phyloP scores from a whole-genome alignment of 2,888 invertebrate species.

The Seira sanloemensis region DNA sequence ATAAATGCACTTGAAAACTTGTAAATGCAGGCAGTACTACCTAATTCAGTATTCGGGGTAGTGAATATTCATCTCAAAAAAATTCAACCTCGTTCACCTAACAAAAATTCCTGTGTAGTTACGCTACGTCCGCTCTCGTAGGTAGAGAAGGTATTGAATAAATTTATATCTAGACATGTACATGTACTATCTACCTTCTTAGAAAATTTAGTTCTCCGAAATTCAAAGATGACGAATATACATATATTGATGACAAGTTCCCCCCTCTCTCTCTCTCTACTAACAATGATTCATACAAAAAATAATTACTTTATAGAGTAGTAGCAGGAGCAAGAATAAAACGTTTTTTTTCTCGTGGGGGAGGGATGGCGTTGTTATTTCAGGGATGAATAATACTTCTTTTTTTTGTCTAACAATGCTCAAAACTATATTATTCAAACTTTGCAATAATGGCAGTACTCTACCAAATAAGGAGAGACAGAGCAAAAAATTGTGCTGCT shows the following conservation, averaged over 20 bases:
- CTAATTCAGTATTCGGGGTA: no score
- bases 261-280: neutral
- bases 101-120: neutral
- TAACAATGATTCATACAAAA: slow-evolving; percentile 11
- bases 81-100: no score
- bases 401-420: no score
- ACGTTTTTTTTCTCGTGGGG: neutral
- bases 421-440: slow-evolving; percentile 12
- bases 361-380: neutral
- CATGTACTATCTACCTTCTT: no score
- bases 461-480: neutral
- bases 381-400: slow-evolving; percentile 3
- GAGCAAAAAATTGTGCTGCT: slow-evolving; percentile 1
- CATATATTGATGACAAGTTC: neutral
- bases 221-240: slow-evolving; percentile 1
- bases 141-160: no score
- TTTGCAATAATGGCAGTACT: slow-evolving; percentile 6
- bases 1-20: no score
- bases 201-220: slow-evolving; percentile 1
- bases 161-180: no score
- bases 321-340: neutral
- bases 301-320: slow-evolving; percentile 16
- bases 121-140: neutral
- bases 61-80: no score
- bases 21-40: no score